phyloP scores from a whole-genome alignment of 2,888 invertebrate species.

The Mythimna impura region DNA sequence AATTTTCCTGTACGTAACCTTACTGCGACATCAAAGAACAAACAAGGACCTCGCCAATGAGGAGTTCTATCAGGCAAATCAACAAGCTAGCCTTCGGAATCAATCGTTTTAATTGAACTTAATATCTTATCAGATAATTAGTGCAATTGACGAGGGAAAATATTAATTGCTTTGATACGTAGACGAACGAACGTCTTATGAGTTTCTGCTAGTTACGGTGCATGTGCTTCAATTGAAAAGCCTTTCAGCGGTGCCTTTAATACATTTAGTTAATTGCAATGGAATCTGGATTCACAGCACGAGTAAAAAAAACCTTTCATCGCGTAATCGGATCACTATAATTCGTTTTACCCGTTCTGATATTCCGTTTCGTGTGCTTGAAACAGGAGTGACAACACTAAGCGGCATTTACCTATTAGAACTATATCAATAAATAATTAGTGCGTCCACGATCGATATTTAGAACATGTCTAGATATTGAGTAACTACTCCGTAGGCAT shows the following conservation, averaged over 20 bases:
- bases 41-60: slow-evolving; percentile 44
- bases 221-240: slow-evolving; percentile 33
- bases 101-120: slow-evolving; percentile 65
- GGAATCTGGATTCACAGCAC: slow-evolving; percentile 11
- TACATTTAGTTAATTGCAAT: slow-evolving; percentile 30
- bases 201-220: slow-evolving; percentile 13
- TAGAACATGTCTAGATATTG: slow-evolving; percentile 62
- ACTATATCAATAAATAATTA: slow-evolving; percentile 65
- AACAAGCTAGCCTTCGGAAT: slow-evolving; percentile 63
- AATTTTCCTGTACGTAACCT: slow-evolving; percentile 16
- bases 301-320: slow-evolving; percentile 36
- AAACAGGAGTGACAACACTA: slow-evolving; percentile 45
- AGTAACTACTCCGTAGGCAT: slow-evolving; percentile 70
- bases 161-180: slow-evolving; percentile 54
- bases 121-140: slow-evolving; percentile 62
- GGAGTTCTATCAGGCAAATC: slow-evolving; percentile 55
- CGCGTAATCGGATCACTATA: slow-evolving; percentile 44
- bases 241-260: slow-evolving; percentile 34
- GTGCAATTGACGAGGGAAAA: slow-evolving; percentile 60
- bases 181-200: slow-evolving; percentile 31
- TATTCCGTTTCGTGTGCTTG: slow-evolving; percentile 28
- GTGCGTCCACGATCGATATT: slow-evolving; percentile 78
- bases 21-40: slow-evolving; percentile 31
- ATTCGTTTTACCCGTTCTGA: slow-evolving; percentile 40
- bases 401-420: slow-evolving; percentile 49